Conservation (phyloP, 2,888 invertebrate genomes). For the Dichetophora obliterata region DNA sequence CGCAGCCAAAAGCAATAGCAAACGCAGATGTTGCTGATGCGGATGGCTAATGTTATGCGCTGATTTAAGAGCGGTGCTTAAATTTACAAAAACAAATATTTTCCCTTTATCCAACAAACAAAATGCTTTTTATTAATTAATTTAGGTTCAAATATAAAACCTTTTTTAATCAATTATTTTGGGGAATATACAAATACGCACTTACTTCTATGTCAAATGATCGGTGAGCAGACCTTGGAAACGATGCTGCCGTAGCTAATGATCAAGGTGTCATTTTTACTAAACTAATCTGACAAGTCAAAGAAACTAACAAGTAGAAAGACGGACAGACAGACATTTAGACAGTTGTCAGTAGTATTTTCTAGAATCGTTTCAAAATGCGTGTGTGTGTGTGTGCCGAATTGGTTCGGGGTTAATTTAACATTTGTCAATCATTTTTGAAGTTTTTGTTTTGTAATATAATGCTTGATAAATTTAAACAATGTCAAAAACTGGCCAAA, state of each 20-base stretch:
- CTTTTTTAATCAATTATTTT: neutral
- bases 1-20: neutral
- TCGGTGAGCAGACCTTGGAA: neutral
- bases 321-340: too few species aligned
- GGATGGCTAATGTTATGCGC: neutral
- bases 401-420: too few species aligned
- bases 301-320: neutral
- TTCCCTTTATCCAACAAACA: neutral
- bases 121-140: conserved; percentile 3
- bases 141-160: neutral
- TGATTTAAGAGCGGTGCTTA: too few species aligned
- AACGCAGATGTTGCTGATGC: neutral
- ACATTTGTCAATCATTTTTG: conserved; percentile 14
- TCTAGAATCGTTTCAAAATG: too few species aligned
- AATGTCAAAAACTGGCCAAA: too few species aligned
- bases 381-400: too few species aligned
- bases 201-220: conserved; percentile 10
- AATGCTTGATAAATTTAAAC: neutral
- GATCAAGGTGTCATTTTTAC: conserved; percentile 5
- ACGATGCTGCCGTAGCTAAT: conserved; percentile 20
- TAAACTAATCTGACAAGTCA: neutral
- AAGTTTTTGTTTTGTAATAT: neutral
- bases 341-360: too few species aligned
- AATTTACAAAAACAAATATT: neutral
- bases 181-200: neutral